Evolutionary conservation across 2,113 vertebrate genomes (phyloP), one percentile per base, ranked within the genome.

Genomic region (Mormyrus lacerda): DNA sequence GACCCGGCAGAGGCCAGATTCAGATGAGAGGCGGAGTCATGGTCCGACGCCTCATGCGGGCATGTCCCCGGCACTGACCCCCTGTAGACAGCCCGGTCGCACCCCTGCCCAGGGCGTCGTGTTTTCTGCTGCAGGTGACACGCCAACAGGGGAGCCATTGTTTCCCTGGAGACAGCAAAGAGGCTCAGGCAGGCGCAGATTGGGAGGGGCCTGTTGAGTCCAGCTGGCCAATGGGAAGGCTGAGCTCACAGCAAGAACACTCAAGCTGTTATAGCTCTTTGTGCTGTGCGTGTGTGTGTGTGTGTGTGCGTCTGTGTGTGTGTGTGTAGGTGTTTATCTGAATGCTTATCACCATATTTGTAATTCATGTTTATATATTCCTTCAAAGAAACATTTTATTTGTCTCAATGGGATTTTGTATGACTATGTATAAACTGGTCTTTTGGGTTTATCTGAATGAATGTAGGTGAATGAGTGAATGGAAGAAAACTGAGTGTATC

Each of bases 91-190:
- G 19, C 9, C 10, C 3, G 45, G 13, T 19, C 10, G 1, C 39
- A 87, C 53, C 21, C 44, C 44, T 19, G 1, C 42, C 19, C 21
- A 21, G 42, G 42, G 45, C 42, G 10, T 10, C 61, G 3, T 85
- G 42, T 85, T 45, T 45, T 48, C 19, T 45, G 45, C 45, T 85
- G 24, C 45, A 42, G 35, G 31, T 79, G 39, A 42, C 82, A 44
- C 44, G 10, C 21, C 44, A 84, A 84, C 24, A 45, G 39, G 42
- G 39, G 82, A 84, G 82, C 44, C 44, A 35, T 27, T 35, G 85
- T 87, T 87, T 87, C 85, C 85, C 85, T 39, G 85, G 85, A 87
- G 85, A 87, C 50, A 53, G 27, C 47, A n/a, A 51, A 87, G n/a
- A 35, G 4, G 48, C 85, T 87, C 85, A 3, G 84, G 84, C 24